Base-by-base conservation (phyloP, 2,113 vertebrate species). In the Atherinomorus stipes region DNA sequence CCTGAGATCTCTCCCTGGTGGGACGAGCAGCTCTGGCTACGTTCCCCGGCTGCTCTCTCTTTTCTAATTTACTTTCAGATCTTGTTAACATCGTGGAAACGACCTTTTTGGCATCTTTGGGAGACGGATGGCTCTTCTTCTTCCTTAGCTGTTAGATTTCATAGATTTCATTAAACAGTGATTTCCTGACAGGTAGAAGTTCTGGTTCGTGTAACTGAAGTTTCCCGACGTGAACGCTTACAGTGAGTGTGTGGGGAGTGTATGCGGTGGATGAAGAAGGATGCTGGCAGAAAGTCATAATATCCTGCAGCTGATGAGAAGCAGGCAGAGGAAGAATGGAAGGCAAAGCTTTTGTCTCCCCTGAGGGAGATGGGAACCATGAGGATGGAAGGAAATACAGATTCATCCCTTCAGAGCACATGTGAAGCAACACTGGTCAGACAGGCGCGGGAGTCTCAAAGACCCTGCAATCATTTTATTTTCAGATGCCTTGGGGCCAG, bases 261-360 rank as follows among this genome's bases (percentile, higher is more conserved):
- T 76, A 52, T 66, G 56, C 28, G n/a, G 4, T 58, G 25, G 42
- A 58, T 54, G 59, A 4, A 37, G 49, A 50, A n/a, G 31, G 74
- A 71, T 47, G 56, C 68, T 21, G 63, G 57, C 73, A 80, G 66
- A 13, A 44, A 61, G 81, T 82, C 85, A 90, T 83, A 87, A 90
- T 85, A 89, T 89, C 80, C 82, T 84, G 70, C 56, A 67, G 73
- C 44, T 81, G 83, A 90, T 77, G 66, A 74, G 66, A 74, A 81
- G 60, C 89, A 90, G 85, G 51, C 12, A 6, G 53, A 76, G 78
- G 71, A 81, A 58, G 70, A 7, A 53, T 9, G 53, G 28, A 64
- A 87, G 60, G 26, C 18, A 40, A 31, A n/a, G n/a, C n/a, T 22
- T 63, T 70, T 58, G 31, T 54, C 28, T 28, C n/a, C n/a, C n/a